Conservation (phyloP, 2,113 vertebrate species). For the Ptilonorhynchus violaceus region DNA sequence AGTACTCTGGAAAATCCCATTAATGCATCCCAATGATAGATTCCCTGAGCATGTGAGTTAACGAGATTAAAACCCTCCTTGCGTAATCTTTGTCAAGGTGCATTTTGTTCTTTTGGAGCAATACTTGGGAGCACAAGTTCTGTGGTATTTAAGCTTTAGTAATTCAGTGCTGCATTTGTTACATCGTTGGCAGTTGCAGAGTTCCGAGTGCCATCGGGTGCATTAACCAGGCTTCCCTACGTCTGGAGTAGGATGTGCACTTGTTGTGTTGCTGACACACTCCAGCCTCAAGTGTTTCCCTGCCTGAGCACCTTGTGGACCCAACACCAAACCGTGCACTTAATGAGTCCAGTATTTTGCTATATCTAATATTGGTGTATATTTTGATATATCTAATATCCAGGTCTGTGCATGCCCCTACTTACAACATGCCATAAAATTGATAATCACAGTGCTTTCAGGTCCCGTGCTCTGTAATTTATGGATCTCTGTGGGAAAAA, state of each 20-base stretch:
- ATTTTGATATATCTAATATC: not conserved
- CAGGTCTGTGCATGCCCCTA: not conserved
- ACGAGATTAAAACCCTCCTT: not conserved
- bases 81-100: not conserved
- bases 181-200: not conserved
- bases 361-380: not conserved
- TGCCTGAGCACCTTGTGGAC: not conserved
- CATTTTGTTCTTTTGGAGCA: not conserved
- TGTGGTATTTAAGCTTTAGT: not conserved
- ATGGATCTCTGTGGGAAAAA: not conserved
- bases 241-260: not conserved
- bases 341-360: not conserved
- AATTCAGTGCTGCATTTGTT: not conserved
- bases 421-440: not conserved
- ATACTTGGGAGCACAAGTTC: not conserved
- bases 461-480: not conserved
- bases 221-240: not conserved
- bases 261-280: not conserved
- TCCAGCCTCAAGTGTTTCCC: not conserved
- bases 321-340: not conserved
- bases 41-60: not conserved
- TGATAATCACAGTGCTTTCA: not conserved
- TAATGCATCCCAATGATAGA: not conserved
- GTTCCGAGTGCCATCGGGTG: rapidly evolving
- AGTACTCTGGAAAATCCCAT: not conserved